A percentile compares a stretch with the other conserved stretches of the same genome.
Evolutionary conservation across 1,140 invertebrate genomes (phyloP).

Genomic region (Eriocheir sinensis): DNA sequence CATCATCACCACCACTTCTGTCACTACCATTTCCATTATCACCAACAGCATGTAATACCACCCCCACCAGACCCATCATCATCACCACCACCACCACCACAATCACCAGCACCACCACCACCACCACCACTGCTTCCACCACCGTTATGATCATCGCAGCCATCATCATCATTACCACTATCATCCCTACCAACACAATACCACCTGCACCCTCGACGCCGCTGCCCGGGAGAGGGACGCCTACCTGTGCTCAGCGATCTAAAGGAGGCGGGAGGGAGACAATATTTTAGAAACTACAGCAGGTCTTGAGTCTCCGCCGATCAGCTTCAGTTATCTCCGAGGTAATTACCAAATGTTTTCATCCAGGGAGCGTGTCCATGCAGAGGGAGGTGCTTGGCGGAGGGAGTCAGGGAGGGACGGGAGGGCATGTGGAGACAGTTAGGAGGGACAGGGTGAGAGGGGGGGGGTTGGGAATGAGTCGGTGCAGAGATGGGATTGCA

Average conservation of each 20-base stretch:
- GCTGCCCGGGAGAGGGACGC: not conserved
- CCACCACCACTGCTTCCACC: not conserved
- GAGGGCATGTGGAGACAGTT: not conserved
- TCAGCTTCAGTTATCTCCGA: slow-evolving; percentile 3
- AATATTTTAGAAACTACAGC: not conserved
- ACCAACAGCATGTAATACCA: not conserved
- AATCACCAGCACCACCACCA: not conserved
- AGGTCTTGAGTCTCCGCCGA: not conserved
- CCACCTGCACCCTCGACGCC: not conserved
- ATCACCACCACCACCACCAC: not conserved
- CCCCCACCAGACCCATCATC: not conserved
- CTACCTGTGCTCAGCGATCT: not conserved
- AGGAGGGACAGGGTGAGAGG: too few relatives aligned
- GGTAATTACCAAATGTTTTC: slow-evolving; percentile 16
- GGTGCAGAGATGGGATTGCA: not conserved
- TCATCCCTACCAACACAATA: not conserved
- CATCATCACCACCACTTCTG: not conserved
- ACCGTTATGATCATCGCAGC: not conserved
- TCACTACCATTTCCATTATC: not conserved
- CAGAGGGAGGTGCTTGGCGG: too few relatives aligned
- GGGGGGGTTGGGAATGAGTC: not conserved
- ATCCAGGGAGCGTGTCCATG: not conserved
- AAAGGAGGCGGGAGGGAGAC: not conserved
- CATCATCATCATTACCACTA: slow-evolving; percentile 16
- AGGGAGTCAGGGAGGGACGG: not conserved